Evolutionary conservation across 2,113 vertebrate species (phyloP), one percentile per base, ranked within the genome.

Genomic region (Psophia crepitans): DNA sequence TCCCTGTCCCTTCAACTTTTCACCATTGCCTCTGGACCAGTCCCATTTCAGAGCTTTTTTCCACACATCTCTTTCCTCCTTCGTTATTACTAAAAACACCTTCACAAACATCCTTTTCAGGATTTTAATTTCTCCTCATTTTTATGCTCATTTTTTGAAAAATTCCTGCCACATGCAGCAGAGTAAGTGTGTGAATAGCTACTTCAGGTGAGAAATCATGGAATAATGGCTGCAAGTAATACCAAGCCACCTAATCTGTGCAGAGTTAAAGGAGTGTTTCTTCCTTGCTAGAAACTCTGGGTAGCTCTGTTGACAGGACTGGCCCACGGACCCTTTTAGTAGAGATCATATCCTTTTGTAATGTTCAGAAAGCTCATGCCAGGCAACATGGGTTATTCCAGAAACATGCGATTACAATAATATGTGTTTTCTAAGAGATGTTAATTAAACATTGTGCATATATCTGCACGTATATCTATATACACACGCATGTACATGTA

Each of bases 81-180:
- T 57, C 77, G 30, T 86, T 82, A 51, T 73, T 92, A 26, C 35
- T 88, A 27, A 91, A 81, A 68, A 14, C 32, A 60, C 57, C 88
- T 58, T 44, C 44, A 88, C 23, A 63, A 85, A 35, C 26, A 28
- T 69, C 13, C 44, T 48, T 94, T 85, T 88, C 53, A 76, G 28
- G 61, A 41, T 91, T 90, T 90, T 82, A 46, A 60, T 84, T 90
- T 86, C 28, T 48, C 6, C n/a, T 82, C 49, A 64, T 92, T 39
- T 22, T 76, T 70, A 41, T 37, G 6, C 18, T 78, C 35, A 39
- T 66, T 74, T 41, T 69, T n/a, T 27, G 89, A 93, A 12, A 12
- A 82, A 56, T 63, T 86, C 61, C 75, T 82, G 22, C 78, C 13
- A 68, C 14, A 3, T 8, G 12, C 39, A 84, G 15, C 5, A 8